Percentiles rank a stretch among this genome's conserved stretches.
phyloP scores from a whole-genome alignment of 2,888 invertebrate genomes.

The Troides aeacus region DNA sequence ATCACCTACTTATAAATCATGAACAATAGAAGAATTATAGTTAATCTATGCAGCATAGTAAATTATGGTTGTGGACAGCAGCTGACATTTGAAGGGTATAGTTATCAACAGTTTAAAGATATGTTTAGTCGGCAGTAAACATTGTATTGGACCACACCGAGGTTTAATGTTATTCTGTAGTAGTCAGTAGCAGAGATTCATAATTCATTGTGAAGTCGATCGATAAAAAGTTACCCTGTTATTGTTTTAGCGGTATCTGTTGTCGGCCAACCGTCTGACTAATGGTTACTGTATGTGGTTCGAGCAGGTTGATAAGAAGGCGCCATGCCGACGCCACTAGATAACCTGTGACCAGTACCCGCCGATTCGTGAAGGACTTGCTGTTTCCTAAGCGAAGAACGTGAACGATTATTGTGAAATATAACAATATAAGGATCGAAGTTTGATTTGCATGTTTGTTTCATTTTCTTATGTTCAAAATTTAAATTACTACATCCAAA shows the following conservation, averaged over 20 bases:
- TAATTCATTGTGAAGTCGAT: slow-evolving; percentile 17
- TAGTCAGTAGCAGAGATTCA: slow-evolving; percentile 3
- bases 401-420: slow-evolving; percentile 10
- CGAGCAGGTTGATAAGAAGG: slow-evolving; percentile 42
- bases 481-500: neutral
- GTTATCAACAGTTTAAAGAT: neutral
- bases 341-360: slow-evolving; percentile 43
- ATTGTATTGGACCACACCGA: neutral
- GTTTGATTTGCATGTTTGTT: too few relatives aligned
- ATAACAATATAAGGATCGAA: too few relatives aligned
- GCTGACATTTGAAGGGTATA: neutral
- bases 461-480: too few relatives aligned
- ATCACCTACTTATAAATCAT: neutral
- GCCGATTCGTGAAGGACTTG: slow-evolving; percentile 8
- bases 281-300: slow-evolving; percentile 32
- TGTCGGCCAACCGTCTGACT: slow-evolving; percentile 32
- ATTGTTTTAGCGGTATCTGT: slow-evolving; percentile 26
- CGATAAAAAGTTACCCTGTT: slow-evolving; percentile 32
- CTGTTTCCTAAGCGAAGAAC: slow-evolving; percentile 12
- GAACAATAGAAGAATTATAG: neutral
- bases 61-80: neutral
- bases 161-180: neutral
- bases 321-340: slow-evolving; percentile 41
- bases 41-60: neutral
- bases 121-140: neutral